Percentiles rank a stretch among this genome's conserved stretches.
These are phyloP conservation scores for Linyphia triangularis DNA, from an alignment of 2,888 invertebrate genomes.

Conservation along the genomic window DNA sequence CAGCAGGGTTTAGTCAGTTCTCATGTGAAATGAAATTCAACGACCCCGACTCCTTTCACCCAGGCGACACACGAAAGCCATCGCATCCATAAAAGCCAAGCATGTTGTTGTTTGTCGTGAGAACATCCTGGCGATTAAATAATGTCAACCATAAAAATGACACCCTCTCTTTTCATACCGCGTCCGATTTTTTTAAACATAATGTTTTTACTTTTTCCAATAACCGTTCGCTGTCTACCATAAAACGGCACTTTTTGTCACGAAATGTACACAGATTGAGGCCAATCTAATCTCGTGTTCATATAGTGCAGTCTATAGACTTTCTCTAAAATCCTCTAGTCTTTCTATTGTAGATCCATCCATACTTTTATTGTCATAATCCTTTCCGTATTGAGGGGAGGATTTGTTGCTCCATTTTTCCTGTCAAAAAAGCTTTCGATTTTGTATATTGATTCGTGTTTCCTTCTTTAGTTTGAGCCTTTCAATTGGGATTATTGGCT, in stretches of 20 bases:
- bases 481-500: conserved; percentile 33
- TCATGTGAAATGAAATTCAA: conserved; percentile 30
- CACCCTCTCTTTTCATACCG: neutral
- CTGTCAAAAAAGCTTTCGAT: conserved; percentile 7
- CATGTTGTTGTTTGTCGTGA: conserved; percentile 55
- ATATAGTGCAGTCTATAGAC: neutral
- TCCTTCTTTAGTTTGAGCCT: conserved; percentile 17
- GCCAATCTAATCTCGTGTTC: conserved; percentile 36
- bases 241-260: conserved; percentile 58
- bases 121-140: conserved; percentile 73
- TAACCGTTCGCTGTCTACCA: conserved; percentile 11
- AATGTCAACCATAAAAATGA: conserved; percentile 40
- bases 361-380: conserved; percentile 2
- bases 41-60: conserved; percentile 30
- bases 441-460: conserved; percentile 8
- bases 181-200: conserved; percentile 35
- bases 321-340: conserved; percentile 28
- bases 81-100: neutral
- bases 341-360: neutral
- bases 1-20: neutral
- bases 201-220: conserved; percentile 63
- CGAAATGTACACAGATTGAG: conserved; percentile 31
- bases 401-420: neutral
- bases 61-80: conserved; percentile 28
- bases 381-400: neutral